A percentile compares a stretch with the other conserved stretches of the same genome.
Conservation (phyloP, 2,797 vertebrate species). For the Glossophaga mutica region DNA sequence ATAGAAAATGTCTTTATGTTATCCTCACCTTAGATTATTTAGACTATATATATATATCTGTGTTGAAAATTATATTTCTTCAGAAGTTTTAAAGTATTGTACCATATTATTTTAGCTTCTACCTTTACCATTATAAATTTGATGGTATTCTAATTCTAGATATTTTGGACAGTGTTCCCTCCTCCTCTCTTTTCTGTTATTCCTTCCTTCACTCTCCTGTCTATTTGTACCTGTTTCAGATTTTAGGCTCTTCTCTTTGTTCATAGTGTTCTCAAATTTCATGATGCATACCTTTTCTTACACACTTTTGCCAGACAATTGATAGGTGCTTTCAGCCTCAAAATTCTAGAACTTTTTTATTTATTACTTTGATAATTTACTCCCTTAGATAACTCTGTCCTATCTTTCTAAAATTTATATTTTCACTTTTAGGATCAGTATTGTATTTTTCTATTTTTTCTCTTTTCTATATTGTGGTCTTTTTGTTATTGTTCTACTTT, state of each 20-base stretch:
- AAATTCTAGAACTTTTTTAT: neutral
- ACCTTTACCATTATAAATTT: neutral
- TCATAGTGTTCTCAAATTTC: neutral
- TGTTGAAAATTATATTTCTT: neutral
- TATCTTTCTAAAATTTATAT: neutral
- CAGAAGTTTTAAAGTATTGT: neutral
- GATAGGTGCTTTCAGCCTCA: neutral
- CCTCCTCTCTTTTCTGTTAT: fast-evolving
- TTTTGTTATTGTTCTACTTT: neutral
- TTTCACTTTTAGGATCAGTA: neutral
- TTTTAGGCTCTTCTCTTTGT: neutral
- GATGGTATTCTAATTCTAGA: neutral
- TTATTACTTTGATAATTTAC: neutral
- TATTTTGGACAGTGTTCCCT: neutral
- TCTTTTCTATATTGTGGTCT: neutral
- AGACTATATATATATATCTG: neutral
- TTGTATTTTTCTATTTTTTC: neutral
- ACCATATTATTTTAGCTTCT: neutral
- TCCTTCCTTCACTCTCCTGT: neutral
- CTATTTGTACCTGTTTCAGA: neutral
- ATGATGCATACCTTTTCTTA: neutral
- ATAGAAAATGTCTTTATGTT: neutral
- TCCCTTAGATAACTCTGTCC: neutral
- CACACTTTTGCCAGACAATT: neutral
- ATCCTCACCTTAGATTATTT: neutral